Percentiles rank a stretch among this genome's conserved stretches.
phyloP scores from a whole-genome alignment of 2,888 invertebrate species.

The Stenolophus ochropezus region DNA sequence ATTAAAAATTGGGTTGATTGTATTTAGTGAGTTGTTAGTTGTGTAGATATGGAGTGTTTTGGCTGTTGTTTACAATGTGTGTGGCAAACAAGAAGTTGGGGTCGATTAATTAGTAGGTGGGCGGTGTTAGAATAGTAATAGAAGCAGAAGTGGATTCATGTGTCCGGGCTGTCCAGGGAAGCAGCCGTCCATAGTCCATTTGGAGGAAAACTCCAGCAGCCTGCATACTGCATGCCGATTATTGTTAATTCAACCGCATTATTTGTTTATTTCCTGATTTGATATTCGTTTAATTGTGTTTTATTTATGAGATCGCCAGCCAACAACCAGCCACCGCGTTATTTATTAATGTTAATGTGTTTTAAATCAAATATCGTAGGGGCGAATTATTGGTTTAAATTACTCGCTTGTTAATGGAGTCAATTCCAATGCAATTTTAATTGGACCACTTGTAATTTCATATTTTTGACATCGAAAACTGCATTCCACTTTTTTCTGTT shows the following conservation, averaged over 20 bases:
- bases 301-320: constrained; percentile 53
- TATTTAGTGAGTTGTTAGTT: background rate
- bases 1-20: background rate
- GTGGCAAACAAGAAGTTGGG: constrained; percentile 9
- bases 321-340: constrained; percentile 24
- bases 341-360: constrained; percentile 59
- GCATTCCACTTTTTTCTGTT: constrained; percentile 1
- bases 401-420: constrained; percentile 41
- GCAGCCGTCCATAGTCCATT: constrained; percentile 55
- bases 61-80: background rate
- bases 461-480: constrained; percentile 29
- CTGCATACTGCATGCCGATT: constrained; percentile 24
- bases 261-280: constrained; percentile 59
- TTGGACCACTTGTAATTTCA: constrained; percentile 21
- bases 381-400: constrained; percentile 53
- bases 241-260: constrained; percentile 57
- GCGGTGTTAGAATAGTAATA: constrained; percentile 63
- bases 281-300: constrained; percentile 59
- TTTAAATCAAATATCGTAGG: constrained; percentile 58
- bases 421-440: constrained; percentile 25
- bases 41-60: background rate
- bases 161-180: constrained; percentile 63
- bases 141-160: constrained; percentile 64
- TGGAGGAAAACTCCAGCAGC: constrained; percentile 15
- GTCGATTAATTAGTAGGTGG: constrained; percentile 51